These are phyloP conservation scores for Acridotheres tristis DNA, from an alignment of 2,797 vertebrate species.

Conservation along the genomic window DNA sequence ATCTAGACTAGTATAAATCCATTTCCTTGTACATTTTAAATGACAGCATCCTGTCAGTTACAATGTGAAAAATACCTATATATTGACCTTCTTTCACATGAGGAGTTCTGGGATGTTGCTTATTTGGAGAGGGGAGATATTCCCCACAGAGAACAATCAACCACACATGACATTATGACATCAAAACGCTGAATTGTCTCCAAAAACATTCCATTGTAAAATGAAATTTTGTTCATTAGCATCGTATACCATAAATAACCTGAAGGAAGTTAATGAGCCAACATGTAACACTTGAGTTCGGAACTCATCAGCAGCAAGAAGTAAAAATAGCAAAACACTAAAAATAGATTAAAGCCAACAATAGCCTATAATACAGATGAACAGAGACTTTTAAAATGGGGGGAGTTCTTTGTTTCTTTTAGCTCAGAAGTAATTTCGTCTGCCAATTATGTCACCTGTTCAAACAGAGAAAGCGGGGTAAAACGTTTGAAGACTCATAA, in stretches of 20 bases:
- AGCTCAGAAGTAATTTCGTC: neutral
- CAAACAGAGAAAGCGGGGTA: neutral
- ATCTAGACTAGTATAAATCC: neutral
- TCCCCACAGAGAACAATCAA: neutral
- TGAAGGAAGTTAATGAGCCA: neutral
- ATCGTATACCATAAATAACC: neutral
- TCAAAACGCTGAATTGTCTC: neutral
- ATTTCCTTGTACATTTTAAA: slow-evolving; percentile 7
- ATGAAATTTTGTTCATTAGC: neutral
- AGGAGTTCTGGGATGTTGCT: neutral
- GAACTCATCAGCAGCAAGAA: neutral
- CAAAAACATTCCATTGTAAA: neutral
- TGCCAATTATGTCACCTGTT: neutral
- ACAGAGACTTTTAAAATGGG: neutral
- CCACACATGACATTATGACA: neutral
- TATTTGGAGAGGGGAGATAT: neutral
- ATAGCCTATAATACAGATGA: neutral
- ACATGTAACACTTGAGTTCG: neutral
- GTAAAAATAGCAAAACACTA: neutral
- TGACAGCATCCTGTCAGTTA: neutral
- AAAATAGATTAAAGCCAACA: neutral
- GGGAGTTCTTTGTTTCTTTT: neutral
- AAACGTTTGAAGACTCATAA: neutral
- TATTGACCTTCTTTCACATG: neutral
- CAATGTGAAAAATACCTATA: neutral